These are phyloP conservation scores for Silurus meridionalis DNA, from an alignment of 2,113 vertebrate genomes.

Conservation along the genomic window DNA sequence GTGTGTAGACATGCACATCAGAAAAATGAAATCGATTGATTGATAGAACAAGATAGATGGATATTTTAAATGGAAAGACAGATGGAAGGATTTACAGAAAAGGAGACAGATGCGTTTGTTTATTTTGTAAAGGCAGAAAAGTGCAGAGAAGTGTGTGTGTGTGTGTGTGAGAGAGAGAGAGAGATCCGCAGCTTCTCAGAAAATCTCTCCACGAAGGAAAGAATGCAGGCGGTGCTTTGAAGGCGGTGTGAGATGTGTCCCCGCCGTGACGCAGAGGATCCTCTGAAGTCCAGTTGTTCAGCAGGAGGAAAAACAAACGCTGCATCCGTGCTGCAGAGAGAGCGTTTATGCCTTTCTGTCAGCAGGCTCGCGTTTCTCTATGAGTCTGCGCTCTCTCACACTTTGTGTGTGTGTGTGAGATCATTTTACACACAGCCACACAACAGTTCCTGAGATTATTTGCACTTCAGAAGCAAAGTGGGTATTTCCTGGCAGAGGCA, in stretches of 20 bases:
- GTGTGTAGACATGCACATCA: not conserved
- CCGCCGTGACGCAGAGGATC: not conserved
- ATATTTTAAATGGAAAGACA: not conserved
- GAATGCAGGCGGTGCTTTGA: constrained; percentile 22
- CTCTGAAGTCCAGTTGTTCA: not conserved
- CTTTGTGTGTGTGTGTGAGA: too few relatives aligned
- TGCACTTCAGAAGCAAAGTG: constrained; percentile 18
- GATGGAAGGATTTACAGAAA: not conserved
- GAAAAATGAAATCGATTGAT: not conserved
- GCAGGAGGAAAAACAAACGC: not conserved
- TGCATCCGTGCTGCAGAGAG: not conserved
- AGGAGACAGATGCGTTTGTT: not conserved
- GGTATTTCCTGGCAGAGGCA: constrained; percentile 31
- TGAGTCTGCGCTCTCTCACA: not conserved
- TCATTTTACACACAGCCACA: not conserved
- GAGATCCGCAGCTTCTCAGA: not conserved
- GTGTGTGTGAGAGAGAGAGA: not conserved
- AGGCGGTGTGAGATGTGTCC: not conserved
- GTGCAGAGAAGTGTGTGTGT: not conserved
- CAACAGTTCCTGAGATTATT: not conserved
- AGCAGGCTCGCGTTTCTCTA: not conserved
- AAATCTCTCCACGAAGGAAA: constrained; percentile 29
- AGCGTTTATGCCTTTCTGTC: not conserved
- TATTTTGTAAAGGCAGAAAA: not conserved
- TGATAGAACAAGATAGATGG: not conserved